Conservation (phyloP, 2,888 invertebrate species). For the Agrenia bidenticulata region DNA sequence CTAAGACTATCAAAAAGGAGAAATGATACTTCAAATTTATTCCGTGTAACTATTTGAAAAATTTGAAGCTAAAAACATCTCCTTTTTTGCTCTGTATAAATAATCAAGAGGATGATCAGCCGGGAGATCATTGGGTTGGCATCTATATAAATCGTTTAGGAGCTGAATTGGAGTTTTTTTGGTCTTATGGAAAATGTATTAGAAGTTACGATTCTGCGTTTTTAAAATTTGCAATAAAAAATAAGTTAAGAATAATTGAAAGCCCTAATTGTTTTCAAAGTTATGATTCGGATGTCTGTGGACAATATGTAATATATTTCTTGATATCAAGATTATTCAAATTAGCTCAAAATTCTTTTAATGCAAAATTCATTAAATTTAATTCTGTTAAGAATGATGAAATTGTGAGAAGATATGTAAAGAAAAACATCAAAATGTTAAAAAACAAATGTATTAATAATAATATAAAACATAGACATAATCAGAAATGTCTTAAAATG, state of each 20-base stretch:
- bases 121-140: constrained; percentile 29
- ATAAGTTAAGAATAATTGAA: constrained; percentile 8
- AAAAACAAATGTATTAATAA: too few relatives aligned
- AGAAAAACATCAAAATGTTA: not conserved
- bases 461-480: too few relatives aligned
- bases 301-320: constrained; percentile 27
- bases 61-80: constrained; percentile 8
- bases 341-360: not conserved
- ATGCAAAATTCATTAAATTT: constrained; percentile 16
- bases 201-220: constrained; percentile 20
- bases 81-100: constrained; percentile 28
- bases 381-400: constrained; percentile 13
- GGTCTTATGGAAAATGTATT: constrained; percentile 24
- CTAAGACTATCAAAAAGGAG: constrained; percentile 7
- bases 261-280: constrained; percentile 15
- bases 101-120: not conserved
- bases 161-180: constrained; percentile 2
- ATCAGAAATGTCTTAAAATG: too few relatives aligned
- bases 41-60: constrained; percentile 21
- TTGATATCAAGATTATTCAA: constrained; percentile 3
- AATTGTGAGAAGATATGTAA: constrained; percentile 8
- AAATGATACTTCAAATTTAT: constrained; percentile 11
- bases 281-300: constrained; percentile 19
- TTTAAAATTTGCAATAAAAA: constrained; percentile 21
- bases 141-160: constrained; percentile 5